phyloP scores from a whole-genome alignment of 2,113 vertebrate species.

The Willisornis vidua region DNA sequence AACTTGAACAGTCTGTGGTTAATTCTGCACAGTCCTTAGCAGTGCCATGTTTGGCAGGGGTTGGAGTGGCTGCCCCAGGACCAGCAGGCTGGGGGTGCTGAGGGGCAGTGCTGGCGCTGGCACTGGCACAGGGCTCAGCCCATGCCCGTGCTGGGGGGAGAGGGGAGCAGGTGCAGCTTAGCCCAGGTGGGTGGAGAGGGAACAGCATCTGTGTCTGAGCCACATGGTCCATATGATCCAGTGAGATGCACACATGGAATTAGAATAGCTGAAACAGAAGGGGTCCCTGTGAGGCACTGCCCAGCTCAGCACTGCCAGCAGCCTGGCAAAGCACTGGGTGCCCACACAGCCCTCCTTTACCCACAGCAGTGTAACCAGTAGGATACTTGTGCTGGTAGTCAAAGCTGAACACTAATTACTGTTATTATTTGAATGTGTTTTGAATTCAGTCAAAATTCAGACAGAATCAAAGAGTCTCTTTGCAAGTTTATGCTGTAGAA shows the following conservation, averaged over 20 bases:
- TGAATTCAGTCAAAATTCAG: conserved; percentile 19
- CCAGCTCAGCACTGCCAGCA: not conserved
- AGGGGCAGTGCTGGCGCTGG: not conserved
- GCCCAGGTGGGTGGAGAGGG: accelerated
- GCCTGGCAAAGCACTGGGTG: not conserved
- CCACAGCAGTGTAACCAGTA: not conserved
- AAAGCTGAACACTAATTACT: not conserved
- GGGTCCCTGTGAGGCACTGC: not conserved
- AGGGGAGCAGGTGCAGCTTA: not conserved
- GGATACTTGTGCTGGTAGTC: not conserved
- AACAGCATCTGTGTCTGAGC: not conserved
- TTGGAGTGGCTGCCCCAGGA: not conserved
- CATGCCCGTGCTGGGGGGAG: not conserved
- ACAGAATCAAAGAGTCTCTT: conserved; percentile 18
- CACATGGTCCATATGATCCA: accelerated
- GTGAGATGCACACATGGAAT: not conserved
- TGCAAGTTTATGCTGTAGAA: not conserved
- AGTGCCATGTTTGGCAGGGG: not conserved
- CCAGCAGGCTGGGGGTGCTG: not conserved
- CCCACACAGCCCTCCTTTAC: not conserved
- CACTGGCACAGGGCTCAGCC: not conserved
- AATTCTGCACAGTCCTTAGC: not conserved
- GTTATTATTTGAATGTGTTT: not conserved
- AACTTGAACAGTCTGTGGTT: not conserved
- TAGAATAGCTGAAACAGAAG: accelerated